Evolutionary conservation across 2,797 vertebrate genomes (phyloP), one percentile per base, ranked within the genome.

Genomic region (Urosaurus nigricauda): DNA sequence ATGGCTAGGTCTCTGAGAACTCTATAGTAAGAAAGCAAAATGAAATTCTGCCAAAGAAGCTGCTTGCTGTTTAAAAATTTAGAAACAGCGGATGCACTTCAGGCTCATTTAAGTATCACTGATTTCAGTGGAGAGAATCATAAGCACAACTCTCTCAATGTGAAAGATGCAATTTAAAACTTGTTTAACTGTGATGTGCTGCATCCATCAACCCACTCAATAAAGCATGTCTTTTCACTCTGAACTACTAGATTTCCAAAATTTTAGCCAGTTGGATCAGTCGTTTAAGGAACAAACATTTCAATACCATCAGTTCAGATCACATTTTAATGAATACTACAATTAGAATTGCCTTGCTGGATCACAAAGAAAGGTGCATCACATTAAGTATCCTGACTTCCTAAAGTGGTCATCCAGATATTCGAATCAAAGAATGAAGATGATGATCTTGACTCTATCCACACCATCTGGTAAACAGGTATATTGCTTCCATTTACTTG

Each of bases 61-160:
- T 79, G 63, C 4, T 89, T 14, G 35, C 53, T 79, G 40, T 53
- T 4, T 16, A 84, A 29, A 26, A 2, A 47, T 78, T 65, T 40
- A 40, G 51, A 88, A 32, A 56, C 60, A 78, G 37, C 0, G 1
- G 74, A 78, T 53, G 12, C 12, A 65, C 21, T 74, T 16, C 56
- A 63, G 19, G 56, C 14, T 63, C 14, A 53, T 63, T 83, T 77
- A 40, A 21, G n/a, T 29, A 24, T 40, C 47, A n/a, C 32, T 58
- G 47, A 78, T 78, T 79, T 84, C 63, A 84, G 40, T 60, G 56
- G 5, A 68, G 17, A 84, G 17, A 53, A 78, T 21, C 73, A 88
- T 29, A 88, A n/a, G 35, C 24, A 40, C 9, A 40, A 40, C 35
- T 53, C 35, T 58, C 37, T 60, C 65, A 32, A 68, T 32, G 65